phyloP scores from a whole-genome alignment of 2,113 vertebrate species.

The Oryzias melastigma region DNA sequence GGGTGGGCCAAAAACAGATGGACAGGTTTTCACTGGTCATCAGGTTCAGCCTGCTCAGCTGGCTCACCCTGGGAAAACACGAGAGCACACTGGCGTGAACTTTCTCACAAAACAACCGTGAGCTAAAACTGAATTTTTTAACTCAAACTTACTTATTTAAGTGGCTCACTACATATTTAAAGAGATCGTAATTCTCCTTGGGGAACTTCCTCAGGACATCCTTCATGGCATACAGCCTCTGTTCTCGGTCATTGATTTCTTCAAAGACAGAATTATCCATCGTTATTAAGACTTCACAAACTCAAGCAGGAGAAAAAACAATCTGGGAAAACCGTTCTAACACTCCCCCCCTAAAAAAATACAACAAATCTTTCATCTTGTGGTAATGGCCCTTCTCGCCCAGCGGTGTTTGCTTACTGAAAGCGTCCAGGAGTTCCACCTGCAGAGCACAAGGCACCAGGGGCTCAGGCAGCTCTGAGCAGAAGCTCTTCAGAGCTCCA shows the following conservation, averaged over 20 bases:
- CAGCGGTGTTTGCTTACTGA: slow-evolving; percentile 85
- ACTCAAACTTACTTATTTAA: slow-evolving; percentile 85
- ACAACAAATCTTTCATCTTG: slow-evolving; percentile 54
- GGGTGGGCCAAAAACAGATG: slow-evolving; percentile 96
- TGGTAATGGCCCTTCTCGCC: slow-evolving; percentile 50
- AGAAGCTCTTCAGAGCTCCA: slow-evolving; percentile 94
- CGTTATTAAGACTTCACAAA: slow-evolving; percentile 9
- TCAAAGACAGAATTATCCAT: slow-evolving; percentile 17
- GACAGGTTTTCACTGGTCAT: slow-evolving; percentile 97
- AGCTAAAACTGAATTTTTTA: neutral
- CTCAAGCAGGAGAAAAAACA: slow-evolving; percentile 1
- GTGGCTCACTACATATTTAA: slow-evolving; percentile 92
- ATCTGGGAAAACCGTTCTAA: slow-evolving; percentile 27
- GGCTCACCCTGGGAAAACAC: slow-evolving; percentile 84
- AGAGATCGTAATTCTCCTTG: slow-evolving; percentile 92
- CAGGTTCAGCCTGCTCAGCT: slow-evolving; percentile 87
- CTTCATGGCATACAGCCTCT: slow-evolving; percentile 90
- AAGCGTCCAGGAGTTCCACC: slow-evolving; percentile 84
- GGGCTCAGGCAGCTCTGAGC: slow-evolving; percentile 93
- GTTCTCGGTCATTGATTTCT: slow-evolving; percentile 93
- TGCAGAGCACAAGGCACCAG: slow-evolving; percentile 91
- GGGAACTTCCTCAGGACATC: slow-evolving; percentile 91
- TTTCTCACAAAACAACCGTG: neutral
- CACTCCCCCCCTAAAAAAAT: slow-evolving; percentile 38
- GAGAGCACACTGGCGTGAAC: slow-evolving; percentile 4